Conservation (phyloP, 2,888 invertebrate species). For the Drosophila meridiana region DNA sequence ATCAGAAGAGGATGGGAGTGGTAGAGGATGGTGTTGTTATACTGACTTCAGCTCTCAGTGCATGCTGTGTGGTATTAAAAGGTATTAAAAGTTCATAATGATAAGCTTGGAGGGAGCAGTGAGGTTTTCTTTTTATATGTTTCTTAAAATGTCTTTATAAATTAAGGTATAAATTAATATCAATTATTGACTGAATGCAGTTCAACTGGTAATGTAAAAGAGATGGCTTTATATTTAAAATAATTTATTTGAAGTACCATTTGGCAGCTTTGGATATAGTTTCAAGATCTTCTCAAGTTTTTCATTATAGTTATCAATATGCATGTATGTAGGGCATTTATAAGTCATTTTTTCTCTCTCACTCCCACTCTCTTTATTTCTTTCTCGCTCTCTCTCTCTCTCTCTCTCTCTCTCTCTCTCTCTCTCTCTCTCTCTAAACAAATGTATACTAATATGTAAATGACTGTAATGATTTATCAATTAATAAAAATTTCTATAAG, state of each 20-base stretch:
- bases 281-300: no score
- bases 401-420: not conserved
- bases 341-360: no score
- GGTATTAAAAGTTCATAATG: conserved; percentile 1
- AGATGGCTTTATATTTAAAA: not conserved
- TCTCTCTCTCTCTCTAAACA: not conserved
- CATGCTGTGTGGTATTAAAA: not conserved
- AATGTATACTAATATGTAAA: no score
- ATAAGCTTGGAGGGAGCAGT: not conserved
- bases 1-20: not conserved
- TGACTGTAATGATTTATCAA: no score
- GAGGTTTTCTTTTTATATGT: not conserved
- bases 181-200: not conserved
- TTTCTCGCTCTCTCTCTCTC: no score
- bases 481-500: no score
- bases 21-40: not conserved
- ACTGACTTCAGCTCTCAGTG: not conserved
- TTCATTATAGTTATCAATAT: no score
- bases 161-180: not conserved
- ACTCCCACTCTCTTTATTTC: no score
- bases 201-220: not conserved
- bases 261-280: not conserved
- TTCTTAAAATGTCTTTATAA: not conserved
- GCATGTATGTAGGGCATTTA: no score
- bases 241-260: not conserved